Base-by-base conservation (phyloP, 1,140 invertebrate genomes). In the Grapholita molesta region DNA sequence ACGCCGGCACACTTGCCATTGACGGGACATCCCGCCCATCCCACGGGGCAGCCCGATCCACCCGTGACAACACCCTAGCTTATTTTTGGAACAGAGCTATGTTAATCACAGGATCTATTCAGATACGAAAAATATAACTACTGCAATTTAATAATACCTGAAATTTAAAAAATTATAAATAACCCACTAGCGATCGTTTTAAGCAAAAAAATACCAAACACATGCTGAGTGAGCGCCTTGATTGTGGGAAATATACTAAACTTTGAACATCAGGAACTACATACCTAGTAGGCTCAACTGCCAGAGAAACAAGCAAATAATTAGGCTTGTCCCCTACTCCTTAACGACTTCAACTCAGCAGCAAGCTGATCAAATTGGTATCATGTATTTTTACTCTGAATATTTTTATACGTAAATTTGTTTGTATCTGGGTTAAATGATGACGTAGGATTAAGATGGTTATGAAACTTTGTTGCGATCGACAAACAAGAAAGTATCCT, bases 1-100 rank as follows among this genome's bases (percentile, higher is more conserved):
- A 32, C 71, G 67, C 72, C 78, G 79, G 76, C 81, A 82, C 76
- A 80, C 71, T 80, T 82, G 83, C 78, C 83, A 83, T 85, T 83
- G 83, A 85, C 81, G 72, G 81, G 73, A 57, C 57, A 42, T n/a
- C n/a, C 57, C 35, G 64, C 64, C 69, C 72, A 30, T 61, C 75
- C 70, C 66, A 57, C 65, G 67, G 33, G 69, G 24, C 55, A 30
- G 9, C 70, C 33, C 67, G 33, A 6, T 12, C 57, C 42, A 11
- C 18, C 35, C 33, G 11, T 67, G 7, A 68, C 66, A 15, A 15
- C 52, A 68, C 53, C 28, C 48, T 30, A 68, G 52, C 24, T 24
- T 68, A 72, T 75, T 75, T 69, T 69, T 57, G 68, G 55, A 66
- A 35, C 38, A 65, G 42, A 48, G 42, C 42, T 48, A 48, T 48